Conservation (phyloP, 2,888 invertebrate species). For the Syrista parreyssii region DNA sequence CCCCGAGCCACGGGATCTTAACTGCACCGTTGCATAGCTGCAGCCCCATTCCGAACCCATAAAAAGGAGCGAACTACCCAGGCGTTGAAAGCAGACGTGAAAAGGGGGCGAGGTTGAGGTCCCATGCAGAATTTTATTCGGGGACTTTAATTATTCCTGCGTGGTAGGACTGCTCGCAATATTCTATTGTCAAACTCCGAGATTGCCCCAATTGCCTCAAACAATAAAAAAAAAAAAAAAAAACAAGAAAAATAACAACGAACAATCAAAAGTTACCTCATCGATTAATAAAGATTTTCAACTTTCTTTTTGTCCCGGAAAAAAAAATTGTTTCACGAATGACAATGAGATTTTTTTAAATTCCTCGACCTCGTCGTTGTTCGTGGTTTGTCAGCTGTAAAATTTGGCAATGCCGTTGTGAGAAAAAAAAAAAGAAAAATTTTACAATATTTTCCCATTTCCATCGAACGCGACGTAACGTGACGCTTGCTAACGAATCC, state of each 20-base stretch:
- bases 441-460: not conserved
- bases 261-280: too few species aligned
- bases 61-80: not conserved
- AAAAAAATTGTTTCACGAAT: not conserved
- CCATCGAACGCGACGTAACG: too few species aligned
- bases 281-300: too few species aligned
- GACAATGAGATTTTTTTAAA: not conserved
- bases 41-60: not conserved
- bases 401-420: too few species aligned
- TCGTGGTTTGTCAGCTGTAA: too few species aligned
- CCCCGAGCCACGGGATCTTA: conserved; percentile 17
- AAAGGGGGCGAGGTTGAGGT: not conserved
- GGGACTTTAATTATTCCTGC: not conserved
- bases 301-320: not conserved
- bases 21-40: not conserved
- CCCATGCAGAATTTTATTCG: not conserved
- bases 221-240: too few species aligned
- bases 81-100: not conserved
- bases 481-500: too few species aligned
- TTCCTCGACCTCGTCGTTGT: too few species aligned
- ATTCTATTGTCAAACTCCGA: not conserved
- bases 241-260: too few species aligned
- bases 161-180: not conserved
- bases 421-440: too few species aligned
- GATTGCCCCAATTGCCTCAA: not conserved